Percentiles rank a stretch among this genome's conserved stretches.
Conservation (phyloP, 2,113 vertebrate genomes). For the Mandrillus leucophaeus region DNA sequence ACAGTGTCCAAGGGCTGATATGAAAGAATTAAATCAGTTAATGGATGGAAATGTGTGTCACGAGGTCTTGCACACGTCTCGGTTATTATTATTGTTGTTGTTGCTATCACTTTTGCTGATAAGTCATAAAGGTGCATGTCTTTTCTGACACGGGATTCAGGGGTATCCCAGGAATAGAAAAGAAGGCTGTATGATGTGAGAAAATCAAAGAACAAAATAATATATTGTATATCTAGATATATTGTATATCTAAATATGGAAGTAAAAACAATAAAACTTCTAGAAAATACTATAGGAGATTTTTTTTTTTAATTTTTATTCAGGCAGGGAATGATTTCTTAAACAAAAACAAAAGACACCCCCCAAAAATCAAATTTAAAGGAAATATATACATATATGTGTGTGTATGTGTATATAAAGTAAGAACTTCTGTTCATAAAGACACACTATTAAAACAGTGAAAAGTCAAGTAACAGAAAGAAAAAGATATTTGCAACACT, state of each 20-base stretch:
- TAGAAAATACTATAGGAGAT: background rate
- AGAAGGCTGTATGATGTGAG: background rate
- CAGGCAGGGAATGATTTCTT: background rate
- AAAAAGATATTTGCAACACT: background rate
- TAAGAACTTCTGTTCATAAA: background rate
- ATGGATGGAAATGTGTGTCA: background rate
- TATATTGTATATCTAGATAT: background rate
- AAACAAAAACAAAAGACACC: background rate
- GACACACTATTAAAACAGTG: background rate
- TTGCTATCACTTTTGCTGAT: background rate
- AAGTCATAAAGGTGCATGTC: background rate
- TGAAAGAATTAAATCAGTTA: background rate
- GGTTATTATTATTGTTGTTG: background rate
- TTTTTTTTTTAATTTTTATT: background rate
- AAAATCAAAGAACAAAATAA: background rate
- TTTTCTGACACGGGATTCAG: background rate
- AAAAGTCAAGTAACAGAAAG: background rate
- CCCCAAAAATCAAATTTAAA: background rate
- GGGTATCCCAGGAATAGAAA: background rate
- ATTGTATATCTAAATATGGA: background rate
- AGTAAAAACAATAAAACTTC: background rate
- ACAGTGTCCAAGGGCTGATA: background rate
- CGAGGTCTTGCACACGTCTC: background rate
- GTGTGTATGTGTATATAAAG: background rate
- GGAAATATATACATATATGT: background rate